Conservation (phyloP, 2,888 invertebrate species). For the Clostera curtula region DNA sequence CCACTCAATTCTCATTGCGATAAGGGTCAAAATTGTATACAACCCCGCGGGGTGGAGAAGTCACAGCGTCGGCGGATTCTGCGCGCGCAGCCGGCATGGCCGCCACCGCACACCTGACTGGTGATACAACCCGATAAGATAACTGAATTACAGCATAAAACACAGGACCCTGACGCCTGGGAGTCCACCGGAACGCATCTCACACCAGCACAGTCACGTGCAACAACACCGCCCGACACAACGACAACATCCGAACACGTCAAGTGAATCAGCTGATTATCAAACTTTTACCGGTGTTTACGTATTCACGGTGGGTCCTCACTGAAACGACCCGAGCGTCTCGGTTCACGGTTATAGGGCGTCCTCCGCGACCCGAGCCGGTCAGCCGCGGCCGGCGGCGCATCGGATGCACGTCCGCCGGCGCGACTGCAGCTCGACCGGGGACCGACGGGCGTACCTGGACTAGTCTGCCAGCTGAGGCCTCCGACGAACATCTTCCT, state of each 20-base stretch:
- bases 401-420: constrained; percentile 56
- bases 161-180: constrained; percentile 29
- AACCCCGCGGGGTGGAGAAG: constrained; percentile 34
- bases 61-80: constrained; percentile 44
- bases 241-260: constrained; percentile 41
- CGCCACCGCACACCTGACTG: constrained; percentile 67
- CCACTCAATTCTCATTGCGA: constrained; percentile 40
- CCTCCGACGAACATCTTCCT: constrained; percentile 99
- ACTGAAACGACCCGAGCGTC: constrained; percentile 43
- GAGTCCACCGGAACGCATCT: constrained; percentile 29
- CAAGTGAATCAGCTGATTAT: constrained; percentile 67
- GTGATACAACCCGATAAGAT: constrained; percentile 55
- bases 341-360: constrained; percentile 31
- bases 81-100: constrained; percentile 73
- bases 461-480: constrained; percentile 99
- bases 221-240: constrained; percentile 33
- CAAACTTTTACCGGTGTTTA: constrained; percentile 69
- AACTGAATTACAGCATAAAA: constrained; percentile 52
- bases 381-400: constrained; percentile 41
- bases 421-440: constrained; percentile 39
- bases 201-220: constrained; percentile 29
- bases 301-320: constrained; percentile 38
- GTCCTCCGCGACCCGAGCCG: constrained; percentile 35
- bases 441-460: constrained; percentile 83
- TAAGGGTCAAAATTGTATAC: constrained; percentile 56